Percentiles rank a stretch among this genome's conserved stretches.
Conservation (phyloP, 2,888 invertebrate species). For the Drosophila nigritarsus region DNA sequence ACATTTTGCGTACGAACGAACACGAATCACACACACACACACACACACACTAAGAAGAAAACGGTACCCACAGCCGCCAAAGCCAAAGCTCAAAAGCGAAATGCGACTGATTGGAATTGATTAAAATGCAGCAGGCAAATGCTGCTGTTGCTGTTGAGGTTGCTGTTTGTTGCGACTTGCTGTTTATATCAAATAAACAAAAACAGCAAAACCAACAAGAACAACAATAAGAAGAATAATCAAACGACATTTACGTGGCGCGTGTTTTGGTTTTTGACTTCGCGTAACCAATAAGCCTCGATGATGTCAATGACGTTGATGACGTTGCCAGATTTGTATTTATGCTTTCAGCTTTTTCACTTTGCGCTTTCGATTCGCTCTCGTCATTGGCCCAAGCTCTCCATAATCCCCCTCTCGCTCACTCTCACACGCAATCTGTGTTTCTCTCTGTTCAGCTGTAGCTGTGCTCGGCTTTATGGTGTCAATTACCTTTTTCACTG, state of each 20-base stretch:
- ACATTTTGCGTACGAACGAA: slow-evolving; percentile 60
- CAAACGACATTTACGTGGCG: slow-evolving; percentile 33
- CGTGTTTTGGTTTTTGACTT: slow-evolving; percentile 45
- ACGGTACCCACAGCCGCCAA: not conserved
- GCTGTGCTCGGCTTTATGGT: slow-evolving; percentile 27
- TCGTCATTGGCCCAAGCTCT: slow-evolving; percentile 36
- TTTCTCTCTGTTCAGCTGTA: not conserved
- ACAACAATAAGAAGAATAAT: slow-evolving; percentile 11
- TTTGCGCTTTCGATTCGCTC: slow-evolving; percentile 26
- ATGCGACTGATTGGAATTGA: slow-evolving; percentile 72
- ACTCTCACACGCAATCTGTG: not conserved
- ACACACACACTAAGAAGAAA: not conserved
- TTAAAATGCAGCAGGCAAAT: slow-evolving; percentile 68
- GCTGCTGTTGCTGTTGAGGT: slow-evolving; percentile 23
- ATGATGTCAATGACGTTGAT: slow-evolving; percentile 62
- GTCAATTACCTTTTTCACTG: slow-evolving; percentile 60
- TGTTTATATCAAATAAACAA: slow-evolving; percentile 36
- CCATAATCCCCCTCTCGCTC: not conserved
- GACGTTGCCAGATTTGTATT: slow-evolving; percentile 54
- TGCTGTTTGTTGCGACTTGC: slow-evolving; percentile 26
- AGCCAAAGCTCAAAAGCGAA: slow-evolving; percentile 45
- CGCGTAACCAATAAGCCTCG: slow-evolving; percentile 42
- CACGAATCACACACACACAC: slow-evolving; percentile 3
- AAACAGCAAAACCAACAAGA: slow-evolving; percentile 6
- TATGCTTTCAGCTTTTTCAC: slow-evolving; percentile 30